Evolutionary conservation across 2,888 invertebrate species (phyloP).

Genomic region (Hirudinaria manillensis): DNA sequence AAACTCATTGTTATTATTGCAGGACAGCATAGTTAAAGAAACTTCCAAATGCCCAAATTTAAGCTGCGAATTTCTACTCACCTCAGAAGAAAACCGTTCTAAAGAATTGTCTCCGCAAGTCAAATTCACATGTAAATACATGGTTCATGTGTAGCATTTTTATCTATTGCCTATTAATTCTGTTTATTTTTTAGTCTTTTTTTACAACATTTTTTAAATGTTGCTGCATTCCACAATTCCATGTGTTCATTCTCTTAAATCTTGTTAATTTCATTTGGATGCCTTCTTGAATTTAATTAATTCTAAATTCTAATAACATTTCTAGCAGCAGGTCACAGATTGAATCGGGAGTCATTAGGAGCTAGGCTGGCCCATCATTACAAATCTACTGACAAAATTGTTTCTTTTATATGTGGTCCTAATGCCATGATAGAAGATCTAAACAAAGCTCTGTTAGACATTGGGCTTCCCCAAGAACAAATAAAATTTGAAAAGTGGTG

Average conservation of each 20-base stretch:
- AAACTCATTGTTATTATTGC: background rate
- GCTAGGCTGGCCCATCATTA: background rate
- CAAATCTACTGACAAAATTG: background rate
- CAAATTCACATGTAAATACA: background rate
- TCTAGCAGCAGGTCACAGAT: background rate
- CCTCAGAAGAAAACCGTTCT: background rate
- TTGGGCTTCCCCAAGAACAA: slow-evolving; percentile 12
- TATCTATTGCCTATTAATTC: background rate
- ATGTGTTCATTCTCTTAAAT: background rate
- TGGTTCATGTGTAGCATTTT: background rate
- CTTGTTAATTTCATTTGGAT: background rate
- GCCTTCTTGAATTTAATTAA: background rate
- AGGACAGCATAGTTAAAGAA: background rate
- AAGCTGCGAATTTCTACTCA: slow-evolving; percentile 2
- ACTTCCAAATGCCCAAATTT: background rate
- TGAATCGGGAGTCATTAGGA: background rate
- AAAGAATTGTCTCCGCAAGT: background rate
- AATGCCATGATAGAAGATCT: slow-evolving; percentile 24
- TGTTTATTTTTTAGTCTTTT: background rate
- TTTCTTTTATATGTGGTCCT: slow-evolving; percentile 23
- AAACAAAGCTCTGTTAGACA: background rate
- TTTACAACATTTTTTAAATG: background rate
- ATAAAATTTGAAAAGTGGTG: slow-evolving; percentile 27
- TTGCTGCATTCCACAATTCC: background rate
- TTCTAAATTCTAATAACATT: too few relatives aligned